Base-by-base conservation (phyloP, 2,113 vertebrate genomes). In the Orientallactaga bullata region DNA sequence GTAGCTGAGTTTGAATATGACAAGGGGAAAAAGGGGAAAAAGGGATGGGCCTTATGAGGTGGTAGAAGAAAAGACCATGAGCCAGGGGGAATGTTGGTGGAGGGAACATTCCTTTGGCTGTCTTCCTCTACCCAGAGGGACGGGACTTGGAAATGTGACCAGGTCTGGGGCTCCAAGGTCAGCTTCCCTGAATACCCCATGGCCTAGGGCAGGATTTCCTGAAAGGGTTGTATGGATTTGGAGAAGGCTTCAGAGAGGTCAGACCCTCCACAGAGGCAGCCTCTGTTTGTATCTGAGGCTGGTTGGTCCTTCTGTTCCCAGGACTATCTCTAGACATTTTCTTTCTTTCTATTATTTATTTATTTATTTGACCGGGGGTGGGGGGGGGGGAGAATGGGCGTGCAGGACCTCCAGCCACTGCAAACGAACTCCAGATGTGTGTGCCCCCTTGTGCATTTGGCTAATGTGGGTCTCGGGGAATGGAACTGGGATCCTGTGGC, bases 231-330 rank as follows among this genome's bases (percentile, higher is more conserved):
- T 92, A 88, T 58, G 0, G 5, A 76, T 37, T 32, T 42, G 37
- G 39, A 42, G 88, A 82, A 65, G 74, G 35, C 30, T 83, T 0
- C 7, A 58, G 71, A 51, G 24, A 30, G 80, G 60, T 9, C 1
- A 0, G 63, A 24, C 21, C 21, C 30, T 37, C n/a, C 6, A 5
- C 32, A 47, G 81, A 82, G 87, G 39, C 30, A 26, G 74, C 51
- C 1, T 0, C 0, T 11, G 21, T 74, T 32, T 39, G 26, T 5
- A 9, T 61, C 39, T 47, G 16, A 4, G 8, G 13, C 21, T 66
- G 8, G 39, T 60, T 71, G 18, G 24, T 0, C 13, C n/a, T 39
- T 58, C 28, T 39, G 7, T 32, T 35, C 47, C 63, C 9, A n/a
- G 71, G 42, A 8, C 58, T 2, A 7, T 60, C 20, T 71, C 13